Evolutionary conservation across 2,888 invertebrate species (phyloP).

Genomic region (Ferrisia virgata): DNA sequence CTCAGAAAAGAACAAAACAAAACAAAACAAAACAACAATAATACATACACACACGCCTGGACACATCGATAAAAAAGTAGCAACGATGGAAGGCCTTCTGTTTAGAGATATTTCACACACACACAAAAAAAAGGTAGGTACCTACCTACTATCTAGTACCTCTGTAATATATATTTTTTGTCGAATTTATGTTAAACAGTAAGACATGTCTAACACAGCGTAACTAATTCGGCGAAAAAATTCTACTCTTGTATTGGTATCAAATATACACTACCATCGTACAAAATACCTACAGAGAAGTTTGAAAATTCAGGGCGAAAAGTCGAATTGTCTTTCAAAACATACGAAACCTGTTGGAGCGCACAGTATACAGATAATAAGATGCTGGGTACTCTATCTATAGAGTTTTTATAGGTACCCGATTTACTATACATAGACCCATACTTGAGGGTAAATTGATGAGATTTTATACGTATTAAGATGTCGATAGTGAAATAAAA

Average conservation of each 20-base stretch:
- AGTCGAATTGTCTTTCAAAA: background rate
- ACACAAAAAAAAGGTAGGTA: background rate
- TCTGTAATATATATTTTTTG: background rate
- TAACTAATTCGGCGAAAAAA: background rate
- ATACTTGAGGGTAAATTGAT: background rate
- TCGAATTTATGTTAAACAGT: constrained; percentile 12
- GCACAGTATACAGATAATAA: too few species aligned
- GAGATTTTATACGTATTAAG: background rate
- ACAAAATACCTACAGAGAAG: background rate
- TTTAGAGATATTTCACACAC: background rate
- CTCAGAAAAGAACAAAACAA: background rate
- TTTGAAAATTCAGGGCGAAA: background rate
- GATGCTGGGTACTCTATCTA: background rate
- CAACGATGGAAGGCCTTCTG: background rate
- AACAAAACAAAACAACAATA: background rate
- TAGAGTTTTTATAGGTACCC: too few species aligned
- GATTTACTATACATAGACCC: too few species aligned
- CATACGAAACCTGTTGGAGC: background rate
- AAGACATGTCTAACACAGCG: constrained; percentile 1
- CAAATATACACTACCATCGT: background rate
- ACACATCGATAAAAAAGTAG: background rate
- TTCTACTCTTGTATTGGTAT: background rate
- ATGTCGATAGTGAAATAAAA: background rate
- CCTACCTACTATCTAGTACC: too few species aligned
- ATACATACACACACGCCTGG: background rate